Evolutionary conservation across 1,140 invertebrate genomes (phyloP), one percentile per base, ranked within the genome.

Genomic region (Pseudomyrmex flavicornis): DNA sequence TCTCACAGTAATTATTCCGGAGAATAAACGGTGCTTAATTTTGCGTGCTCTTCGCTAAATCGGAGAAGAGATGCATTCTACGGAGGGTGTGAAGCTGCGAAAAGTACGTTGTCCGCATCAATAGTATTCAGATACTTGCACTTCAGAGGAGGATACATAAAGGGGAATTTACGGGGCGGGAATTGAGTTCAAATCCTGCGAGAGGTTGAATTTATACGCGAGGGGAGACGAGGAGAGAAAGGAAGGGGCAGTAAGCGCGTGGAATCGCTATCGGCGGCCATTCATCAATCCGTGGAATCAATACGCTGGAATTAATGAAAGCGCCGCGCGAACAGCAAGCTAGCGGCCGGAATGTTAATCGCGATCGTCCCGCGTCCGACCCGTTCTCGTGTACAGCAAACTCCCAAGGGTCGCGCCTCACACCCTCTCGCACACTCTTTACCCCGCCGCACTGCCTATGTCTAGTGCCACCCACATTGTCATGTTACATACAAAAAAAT

Each of bases 221-320:
- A 76, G 44, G 44, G 74, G 85, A 59, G 20, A 15, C 58, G 59
- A 77, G 88, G 70, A 84, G 83, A 73, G 88, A 86, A 87, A 83
- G 80, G 63, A 85, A 87, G 84, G 87, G 87, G 89, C 83, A 88
- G 90, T 89, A 80, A 91, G 86, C 91, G 93, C 91, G 91, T 93
- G 92, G 92, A 94, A 93, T 94, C 93, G 93, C 92, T 94, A 94
- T 94, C 93, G 93, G 93, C 92, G 93, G 93, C 94, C 94, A 94
- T 94, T 94, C 93, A 94, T 94, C 94, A 94, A 94, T 94, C 93
- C 90, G 77, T 88, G 92, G 93, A 94, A 94, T 94, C 94, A 94
- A 94, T 94, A 94, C 94, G 93, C 93, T 93, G 93, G 93, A 94
- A 94, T 94, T 94, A 94, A 94, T 94, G 94, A 94, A 94, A 94